Evolutionary conservation across 2,797 vertebrate species (phyloP).

Genomic region (Eulemur coronatus): DNA sequence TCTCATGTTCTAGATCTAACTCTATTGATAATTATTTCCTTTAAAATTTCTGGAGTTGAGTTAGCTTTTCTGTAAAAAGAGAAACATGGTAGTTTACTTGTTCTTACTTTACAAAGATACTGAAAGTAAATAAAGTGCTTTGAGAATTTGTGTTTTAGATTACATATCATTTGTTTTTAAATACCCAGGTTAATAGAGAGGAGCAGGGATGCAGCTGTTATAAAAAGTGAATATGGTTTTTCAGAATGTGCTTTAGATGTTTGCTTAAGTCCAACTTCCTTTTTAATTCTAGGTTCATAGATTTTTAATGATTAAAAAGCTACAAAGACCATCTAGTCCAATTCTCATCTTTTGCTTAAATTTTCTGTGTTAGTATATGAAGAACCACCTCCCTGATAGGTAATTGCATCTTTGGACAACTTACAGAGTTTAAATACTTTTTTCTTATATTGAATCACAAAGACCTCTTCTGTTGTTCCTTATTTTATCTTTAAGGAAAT

Average conservation of each 20-base stretch:
- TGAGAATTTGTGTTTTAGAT: not conserved
- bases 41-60: not conserved
- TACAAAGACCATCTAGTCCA: not conserved
- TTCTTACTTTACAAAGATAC: not conserved
- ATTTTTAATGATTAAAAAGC: not conserved
- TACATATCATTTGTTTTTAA: not conserved
- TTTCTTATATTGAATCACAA: not conserved
- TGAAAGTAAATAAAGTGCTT: not conserved
- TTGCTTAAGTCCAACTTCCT: not conserved
- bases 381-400: not conserved
- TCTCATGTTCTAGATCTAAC: not conserved
- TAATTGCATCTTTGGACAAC: not conserved
- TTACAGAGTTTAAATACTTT: not conserved
- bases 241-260: not conserved
- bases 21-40: not conserved
- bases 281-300: not conserved
- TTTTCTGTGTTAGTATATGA: not conserved
- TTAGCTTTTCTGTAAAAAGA: slow-evolving; percentile 5
- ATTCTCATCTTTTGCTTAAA: not conserved
- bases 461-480: not conserved
- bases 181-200: not conserved
- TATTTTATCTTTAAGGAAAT: not conserved
- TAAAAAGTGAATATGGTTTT: not conserved
- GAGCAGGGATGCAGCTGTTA: not conserved
- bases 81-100: not conserved